phyloP scores from a whole-genome alignment of 2,113 vertebrate genomes.

The Desmodus rotundus region DNA sequence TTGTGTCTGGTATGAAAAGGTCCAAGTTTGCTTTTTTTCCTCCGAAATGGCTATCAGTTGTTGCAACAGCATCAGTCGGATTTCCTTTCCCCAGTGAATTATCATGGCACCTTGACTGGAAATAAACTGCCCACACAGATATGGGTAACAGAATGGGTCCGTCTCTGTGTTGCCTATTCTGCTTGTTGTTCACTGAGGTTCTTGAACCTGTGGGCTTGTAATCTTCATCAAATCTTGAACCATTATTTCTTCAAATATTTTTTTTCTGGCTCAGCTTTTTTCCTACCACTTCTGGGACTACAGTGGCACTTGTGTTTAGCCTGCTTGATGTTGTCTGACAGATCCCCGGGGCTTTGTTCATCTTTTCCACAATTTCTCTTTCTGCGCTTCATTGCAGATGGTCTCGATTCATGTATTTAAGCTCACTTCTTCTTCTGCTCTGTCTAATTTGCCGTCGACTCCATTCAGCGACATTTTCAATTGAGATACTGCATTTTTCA shows the following conservation, averaged over 20 bases:
- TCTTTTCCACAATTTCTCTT: neutral
- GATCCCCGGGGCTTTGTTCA: neutral
- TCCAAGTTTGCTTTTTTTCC: neutral
- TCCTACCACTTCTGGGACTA: neutral
- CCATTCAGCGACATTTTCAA: neutral
- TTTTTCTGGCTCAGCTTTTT: neutral
- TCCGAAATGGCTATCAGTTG: neutral
- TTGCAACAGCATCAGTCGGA: neutral
- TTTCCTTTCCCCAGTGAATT: neutral
- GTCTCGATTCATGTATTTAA: neutral
- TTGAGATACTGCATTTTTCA: neutral
- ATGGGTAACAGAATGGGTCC: neutral
- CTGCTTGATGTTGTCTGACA: neutral
- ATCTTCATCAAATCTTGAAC: neutral
- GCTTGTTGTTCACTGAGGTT: neutral
- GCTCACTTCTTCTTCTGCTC: neutral
- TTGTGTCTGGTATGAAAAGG: neutral
- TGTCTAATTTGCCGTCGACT: neutral
- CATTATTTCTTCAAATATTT: neutral
- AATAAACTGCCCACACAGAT: neutral
- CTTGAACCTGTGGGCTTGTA: neutral
- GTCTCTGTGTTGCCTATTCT: neutral
- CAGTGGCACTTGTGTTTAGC: neutral
- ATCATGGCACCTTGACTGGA: neutral
- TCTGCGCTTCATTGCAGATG: neutral